Evolutionary conservation across 2,888 invertebrate genomes (phyloP).

Genomic region (Pedicia rivosa): DNA sequence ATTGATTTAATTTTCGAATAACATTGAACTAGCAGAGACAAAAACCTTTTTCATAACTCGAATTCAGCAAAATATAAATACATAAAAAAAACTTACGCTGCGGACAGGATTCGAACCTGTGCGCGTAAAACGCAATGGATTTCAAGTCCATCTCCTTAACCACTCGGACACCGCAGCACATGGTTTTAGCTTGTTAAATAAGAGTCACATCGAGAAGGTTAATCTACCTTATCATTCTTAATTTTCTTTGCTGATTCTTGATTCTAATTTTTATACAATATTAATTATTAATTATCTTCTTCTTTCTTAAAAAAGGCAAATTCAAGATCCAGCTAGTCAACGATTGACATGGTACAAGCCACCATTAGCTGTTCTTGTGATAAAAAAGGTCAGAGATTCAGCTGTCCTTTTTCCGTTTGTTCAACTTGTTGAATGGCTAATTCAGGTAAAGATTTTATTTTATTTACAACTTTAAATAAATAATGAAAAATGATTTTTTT

Average conservation of each 20-base stretch:
- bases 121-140: conserved; percentile 6
- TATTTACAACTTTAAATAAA: background rate
- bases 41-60: too few relatives aligned
- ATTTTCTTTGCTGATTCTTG: background rate
- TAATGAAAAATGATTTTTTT: conserved; percentile 3
- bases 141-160: conserved; percentile 7
- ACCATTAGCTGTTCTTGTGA: conserved; percentile 88
- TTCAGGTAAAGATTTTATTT: conserved; percentile 44
- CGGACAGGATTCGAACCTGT: conserved; percentile 7
- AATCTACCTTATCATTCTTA: background rate
- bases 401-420: conserved; percentile 81
- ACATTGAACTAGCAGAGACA: too few relatives aligned
- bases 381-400: conserved; percentile 90
- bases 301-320: conserved; percentile 84
- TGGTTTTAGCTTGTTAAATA: too few relatives aligned
- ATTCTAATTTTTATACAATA: background rate
- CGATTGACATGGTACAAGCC: conserved; percentile 94
- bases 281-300: conserved; percentile 12
- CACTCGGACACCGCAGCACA: conserved; percentile 6
- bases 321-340: conserved; percentile 95
- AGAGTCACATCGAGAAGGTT: too few relatives aligned
- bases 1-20: too few relatives aligned
- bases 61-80: too few relatives aligned
- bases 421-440: conserved; percentile 83
- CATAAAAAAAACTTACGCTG: conserved; percentile 3